Evolutionary conservation across 2,888 invertebrate species (phyloP), one percentile per base, ranked within the genome.

Genomic region (Eupithecia abbreviata): DNA sequence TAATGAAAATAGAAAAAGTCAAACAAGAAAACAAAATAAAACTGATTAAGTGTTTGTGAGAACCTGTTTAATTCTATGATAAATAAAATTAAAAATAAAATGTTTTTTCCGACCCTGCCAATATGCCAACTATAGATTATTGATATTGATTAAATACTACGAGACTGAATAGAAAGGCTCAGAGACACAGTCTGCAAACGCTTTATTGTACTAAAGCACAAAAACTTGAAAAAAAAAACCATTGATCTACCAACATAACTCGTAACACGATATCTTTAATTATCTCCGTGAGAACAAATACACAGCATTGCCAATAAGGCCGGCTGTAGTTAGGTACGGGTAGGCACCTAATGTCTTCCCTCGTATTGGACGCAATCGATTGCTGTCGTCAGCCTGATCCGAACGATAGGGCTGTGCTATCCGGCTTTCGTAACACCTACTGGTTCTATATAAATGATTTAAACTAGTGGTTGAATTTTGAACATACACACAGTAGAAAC

Each of bases 291-390:
- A 51, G 76, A 74, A 73, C 72, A 78, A 74, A 74, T 75, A 75
- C 55, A 71, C 45, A 70, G 65, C 58, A 68, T 49, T 73, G 51
- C 42, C 45, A 5, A 66, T 73, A 74, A 42, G 76, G 43, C 43
- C 66, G 71, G 69, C 72, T 0, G 30, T 30, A 74, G 78, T 76
- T 78, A 72, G 74, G 76, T 78, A 45, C n/a, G 2, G n/a, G 67
- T 43, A 68, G 45, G 42, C 45, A 66, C 66, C 67, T 68, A 74
- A 76, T 62, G 76, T 74, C 76, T 78, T 67, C 70, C n/a, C 73
- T 55, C 69, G 72, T 72, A 78, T 78, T 76, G 74, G 78, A 72
- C 76, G 74, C 76, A 74, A 78, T 78, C 76, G 78, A 78, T 78
- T 74, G 78, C 69, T 18, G 45, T 49, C 73, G 74, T 76, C 76